Percentiles rank a stretch among this genome's conserved stretches.
phyloP scores from a whole-genome alignment of 2,797 vertebrate species.

The Philypnodon macrostomus region DNA sequence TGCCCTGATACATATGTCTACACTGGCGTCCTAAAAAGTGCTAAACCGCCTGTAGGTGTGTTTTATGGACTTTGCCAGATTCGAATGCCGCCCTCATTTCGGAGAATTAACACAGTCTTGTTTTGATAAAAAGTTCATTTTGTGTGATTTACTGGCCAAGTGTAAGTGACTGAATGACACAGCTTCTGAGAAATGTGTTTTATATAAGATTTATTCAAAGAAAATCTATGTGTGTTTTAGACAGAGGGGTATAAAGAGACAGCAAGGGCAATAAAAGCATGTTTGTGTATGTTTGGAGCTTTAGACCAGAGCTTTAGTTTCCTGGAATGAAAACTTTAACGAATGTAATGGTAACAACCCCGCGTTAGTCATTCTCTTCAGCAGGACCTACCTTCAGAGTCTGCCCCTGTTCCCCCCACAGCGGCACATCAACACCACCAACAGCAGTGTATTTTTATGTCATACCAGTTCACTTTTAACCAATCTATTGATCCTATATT shows the following conservation, averaged over 20 bases:
- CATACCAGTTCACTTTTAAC: conserved; percentile 38
- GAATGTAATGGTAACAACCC: conserved; percentile 49
- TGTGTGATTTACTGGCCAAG: conserved; percentile 22
- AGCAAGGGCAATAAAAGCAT: neutral
- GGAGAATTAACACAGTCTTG: conserved; percentile 28
- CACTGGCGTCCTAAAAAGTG: conserved; percentile 37
- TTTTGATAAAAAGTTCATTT: conserved; percentile 45
- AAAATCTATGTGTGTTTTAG: conserved; percentile 19
- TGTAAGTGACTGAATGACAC: conserved; percentile 27
- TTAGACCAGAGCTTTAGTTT: conserved; percentile 64
- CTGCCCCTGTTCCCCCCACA: conserved; percentile 9
- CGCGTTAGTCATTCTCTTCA: conserved; percentile 63
- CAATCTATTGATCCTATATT: conserved; percentile 25
- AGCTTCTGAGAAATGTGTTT: conserved; percentile 47
- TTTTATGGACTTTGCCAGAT: conserved; percentile 23
- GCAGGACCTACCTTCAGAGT: conserved; percentile 42
- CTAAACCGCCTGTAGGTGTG: conserved; percentile 36
- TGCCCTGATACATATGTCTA: conserved; percentile 39
- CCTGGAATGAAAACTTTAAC: conserved; percentile 72
- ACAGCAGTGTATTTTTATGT: conserved; percentile 34
- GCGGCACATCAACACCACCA: conserved; percentile 35
- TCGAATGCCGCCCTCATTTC: conserved; percentile 19
- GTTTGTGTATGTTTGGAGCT: conserved; percentile 45
- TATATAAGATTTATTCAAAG: conserved; percentile 30
- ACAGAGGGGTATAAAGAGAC: neutral